Conservation (phyloP, 2,888 invertebrate species). For the Platycheirus rosarum region DNA sequence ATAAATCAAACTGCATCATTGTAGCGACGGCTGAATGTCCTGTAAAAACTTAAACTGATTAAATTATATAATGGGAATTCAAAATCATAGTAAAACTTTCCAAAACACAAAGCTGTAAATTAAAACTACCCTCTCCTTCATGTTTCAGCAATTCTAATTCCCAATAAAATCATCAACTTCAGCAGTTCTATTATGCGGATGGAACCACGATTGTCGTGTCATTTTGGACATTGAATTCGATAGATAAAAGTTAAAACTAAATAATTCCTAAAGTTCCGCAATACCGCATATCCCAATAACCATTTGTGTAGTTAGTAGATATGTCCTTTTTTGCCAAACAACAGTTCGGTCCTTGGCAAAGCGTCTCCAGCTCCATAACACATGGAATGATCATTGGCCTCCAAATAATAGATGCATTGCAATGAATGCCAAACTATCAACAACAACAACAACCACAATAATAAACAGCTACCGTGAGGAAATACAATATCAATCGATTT, state of each 20-base stretch:
- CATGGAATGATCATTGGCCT: constrained; percentile 35
- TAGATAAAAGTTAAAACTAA: constrained; percentile 26
- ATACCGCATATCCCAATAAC: neutral
- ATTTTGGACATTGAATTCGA: constrained; percentile 30
- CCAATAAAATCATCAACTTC: too few species aligned
- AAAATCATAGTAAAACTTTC: too few species aligned
- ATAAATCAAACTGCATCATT: too few species aligned
- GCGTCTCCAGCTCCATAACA: constrained; percentile 2
- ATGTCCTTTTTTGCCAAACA: constrained; percentile 6
- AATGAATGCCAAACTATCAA: constrained; percentile 5
- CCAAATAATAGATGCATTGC: constrained; percentile 41
- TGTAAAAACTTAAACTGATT: too few species aligned
- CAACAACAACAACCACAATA: neutral
- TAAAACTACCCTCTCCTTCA: too few species aligned
- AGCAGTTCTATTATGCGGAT: too few species aligned
- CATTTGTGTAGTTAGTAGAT: constrained; percentile 1
- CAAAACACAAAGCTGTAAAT: too few species aligned
- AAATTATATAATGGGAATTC: too few species aligned
- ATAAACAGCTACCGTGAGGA: constrained; percentile 7
- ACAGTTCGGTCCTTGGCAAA: too few species aligned
- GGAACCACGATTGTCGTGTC: too few species aligned
- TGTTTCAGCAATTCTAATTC: too few species aligned
- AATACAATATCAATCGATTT: constrained; percentile 49
- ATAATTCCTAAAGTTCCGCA: neutral
- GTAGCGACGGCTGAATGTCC: too few species aligned